Conservation (phyloP, 1,140 invertebrate species). For the Epicauta chinensis region DNA sequence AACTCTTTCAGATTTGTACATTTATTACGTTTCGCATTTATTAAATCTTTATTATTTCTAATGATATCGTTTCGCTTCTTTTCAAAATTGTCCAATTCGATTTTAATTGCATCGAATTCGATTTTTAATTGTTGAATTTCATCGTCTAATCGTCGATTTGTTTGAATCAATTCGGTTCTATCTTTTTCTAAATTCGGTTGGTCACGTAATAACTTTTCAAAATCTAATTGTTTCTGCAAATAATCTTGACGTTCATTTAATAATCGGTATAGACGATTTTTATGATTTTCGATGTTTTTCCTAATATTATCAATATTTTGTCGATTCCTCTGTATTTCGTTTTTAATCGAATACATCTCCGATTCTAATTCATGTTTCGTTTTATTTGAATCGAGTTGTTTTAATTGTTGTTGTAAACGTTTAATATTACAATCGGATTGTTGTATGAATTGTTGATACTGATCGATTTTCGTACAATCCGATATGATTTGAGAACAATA, state of each 20-base stretch:
- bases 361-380: conserved; percentile 45
- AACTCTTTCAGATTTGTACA: conserved; percentile 38
- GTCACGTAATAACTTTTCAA: conserved; percentile 13
- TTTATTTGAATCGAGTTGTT: conserved; percentile 42
- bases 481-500: conserved; percentile 25
- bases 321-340: conserved; percentile 30
- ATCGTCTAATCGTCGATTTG: background rate
- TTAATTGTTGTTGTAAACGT: conserved; percentile 41
- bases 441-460: conserved; percentile 30
- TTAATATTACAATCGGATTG: conserved; percentile 21
- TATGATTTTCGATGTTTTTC: conserved; percentile 26
- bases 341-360: conserved; percentile 43
- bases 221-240: conserved; percentile 22
- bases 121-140: background rate
- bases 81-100: conserved; percentile 11
- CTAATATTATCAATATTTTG: conserved; percentile 20
- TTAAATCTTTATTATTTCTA: conserved; percentile 29
- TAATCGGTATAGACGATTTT: conserved; percentile 27
- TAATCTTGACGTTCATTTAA: conserved; percentile 26
- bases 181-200: background rate
- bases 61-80: background rate
- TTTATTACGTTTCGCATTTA: conserved; percentile 33
- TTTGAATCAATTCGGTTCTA: conserved; percentile 11
- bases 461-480: conserved; percentile 34
- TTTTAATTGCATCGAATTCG: background rate